These are phyloP conservation scores for Lasius fuliginosus DNA, from an alignment of 2,888 invertebrate genomes.

Conservation along the genomic window DNA sequence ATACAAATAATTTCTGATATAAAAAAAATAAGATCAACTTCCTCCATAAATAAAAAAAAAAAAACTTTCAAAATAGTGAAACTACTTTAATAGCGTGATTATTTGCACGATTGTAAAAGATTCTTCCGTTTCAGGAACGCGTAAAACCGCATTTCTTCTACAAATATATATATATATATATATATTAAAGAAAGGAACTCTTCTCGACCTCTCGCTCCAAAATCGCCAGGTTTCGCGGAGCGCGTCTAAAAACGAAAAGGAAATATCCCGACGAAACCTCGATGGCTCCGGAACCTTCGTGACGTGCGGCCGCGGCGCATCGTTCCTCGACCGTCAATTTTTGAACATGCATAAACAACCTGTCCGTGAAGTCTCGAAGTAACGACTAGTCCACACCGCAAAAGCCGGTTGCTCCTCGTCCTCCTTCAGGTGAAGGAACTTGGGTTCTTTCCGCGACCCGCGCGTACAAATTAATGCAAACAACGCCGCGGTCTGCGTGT, in stretches of 20 bases:
- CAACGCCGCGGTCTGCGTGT: slow-evolving; percentile 22
- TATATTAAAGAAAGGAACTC: background rate
- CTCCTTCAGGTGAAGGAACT: background rate
- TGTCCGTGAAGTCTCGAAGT: slow-evolving; percentile 5
- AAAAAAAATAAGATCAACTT: background rate
- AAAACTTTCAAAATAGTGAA: background rate
- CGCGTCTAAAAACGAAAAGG: slow-evolving; percentile 4
- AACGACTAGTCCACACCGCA: slow-evolving; percentile 26
- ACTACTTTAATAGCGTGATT: background rate
- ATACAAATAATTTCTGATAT: background rate
- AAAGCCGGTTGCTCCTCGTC: background rate
- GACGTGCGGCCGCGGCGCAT: slow-evolving; percentile 7
- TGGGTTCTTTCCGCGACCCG: background rate
- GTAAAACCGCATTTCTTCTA: background rate
- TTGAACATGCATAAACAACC: slow-evolving; percentile 42
- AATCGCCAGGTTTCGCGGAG: background rate
- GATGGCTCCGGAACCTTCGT: slow-evolving; percentile 12
- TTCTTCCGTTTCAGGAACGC: background rate
- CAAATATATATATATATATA: no score
- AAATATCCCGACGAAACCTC: slow-evolving; percentile 6
- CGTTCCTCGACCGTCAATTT: slow-evolving; percentile 21
- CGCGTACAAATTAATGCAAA: slow-evolving; percentile 35
- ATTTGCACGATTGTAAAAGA: background rate
- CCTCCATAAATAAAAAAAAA: background rate
- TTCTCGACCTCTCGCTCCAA: background rate